A percentile compares a stretch with the other conserved stretches of the same genome.
Evolutionary conservation across 2,113 vertebrate species (phyloP).

Genomic region (Vulpes vulpes): DNA sequence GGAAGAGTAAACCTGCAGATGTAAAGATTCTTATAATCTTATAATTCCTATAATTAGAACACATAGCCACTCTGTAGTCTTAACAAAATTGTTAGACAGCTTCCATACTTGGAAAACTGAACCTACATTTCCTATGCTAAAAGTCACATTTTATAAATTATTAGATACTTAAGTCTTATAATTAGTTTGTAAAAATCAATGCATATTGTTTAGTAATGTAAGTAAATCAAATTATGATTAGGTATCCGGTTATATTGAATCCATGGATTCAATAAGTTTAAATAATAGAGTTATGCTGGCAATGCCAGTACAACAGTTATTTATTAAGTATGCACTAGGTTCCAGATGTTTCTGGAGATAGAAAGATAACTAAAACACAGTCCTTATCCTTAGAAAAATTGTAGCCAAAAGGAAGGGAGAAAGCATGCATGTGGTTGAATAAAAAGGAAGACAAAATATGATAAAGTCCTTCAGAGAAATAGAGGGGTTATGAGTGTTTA

Average conservation of each 20-base stretch:
- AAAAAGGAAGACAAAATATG: background rate
- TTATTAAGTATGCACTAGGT: background rate
- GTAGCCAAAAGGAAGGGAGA: background rate
- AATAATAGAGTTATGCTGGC: background rate
- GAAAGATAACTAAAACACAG: background rate
- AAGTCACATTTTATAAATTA: slow-evolving; percentile 43
- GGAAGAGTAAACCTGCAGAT: background rate
- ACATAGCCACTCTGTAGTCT: background rate
- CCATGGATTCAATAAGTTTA: background rate
- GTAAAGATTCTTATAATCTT: background rate
- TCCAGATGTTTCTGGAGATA: background rate
- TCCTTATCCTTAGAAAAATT: background rate
- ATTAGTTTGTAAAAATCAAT: background rate
- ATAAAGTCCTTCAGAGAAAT: slow-evolving; percentile 27
- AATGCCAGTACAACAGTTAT: background rate
- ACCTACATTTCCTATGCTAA: background rate
- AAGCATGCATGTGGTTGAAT: background rate
- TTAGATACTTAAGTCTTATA: background rate
- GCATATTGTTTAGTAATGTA: background rate
- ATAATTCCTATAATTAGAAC: too few relatives aligned
- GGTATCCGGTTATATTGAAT: slow-evolving; percentile 9
- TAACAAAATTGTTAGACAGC: background rate
- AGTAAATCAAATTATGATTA: slow-evolving; percentile 9
- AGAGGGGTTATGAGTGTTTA: background rate
- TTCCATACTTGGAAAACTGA: background rate